Conservation (phyloP, 2,113 vertebrate species). For the Actinemys pallida region DNA sequence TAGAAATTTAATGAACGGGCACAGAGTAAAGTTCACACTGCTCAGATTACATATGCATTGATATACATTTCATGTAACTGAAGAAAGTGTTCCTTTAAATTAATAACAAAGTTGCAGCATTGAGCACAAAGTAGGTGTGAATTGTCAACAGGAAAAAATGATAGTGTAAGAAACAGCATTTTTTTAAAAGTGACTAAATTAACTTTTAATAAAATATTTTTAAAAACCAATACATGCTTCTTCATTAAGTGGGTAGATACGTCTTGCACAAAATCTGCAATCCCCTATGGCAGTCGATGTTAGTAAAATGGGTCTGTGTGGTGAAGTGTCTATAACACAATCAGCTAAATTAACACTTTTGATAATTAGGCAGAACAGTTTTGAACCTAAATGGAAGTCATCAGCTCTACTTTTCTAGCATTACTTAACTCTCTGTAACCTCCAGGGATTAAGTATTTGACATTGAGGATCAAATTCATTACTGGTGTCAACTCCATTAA, state of each 20-base stretch:
- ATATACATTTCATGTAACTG: not conserved
- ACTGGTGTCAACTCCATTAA: conserved; percentile 28
- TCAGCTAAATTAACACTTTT: conserved; percentile 34
- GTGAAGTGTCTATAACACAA: not conserved
- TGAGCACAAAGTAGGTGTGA: not conserved
- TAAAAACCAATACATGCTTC: not conserved
- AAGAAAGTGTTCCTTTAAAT: conserved; percentile 26
- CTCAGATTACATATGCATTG: conserved; percentile 17
- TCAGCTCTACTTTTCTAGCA: conserved; percentile 33
- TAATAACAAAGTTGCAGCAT: not conserved
- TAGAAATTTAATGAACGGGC: not conserved
- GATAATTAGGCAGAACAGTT: conserved; percentile 32
- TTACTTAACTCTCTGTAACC: conserved; percentile 7
- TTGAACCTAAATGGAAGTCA: conserved; percentile 24
- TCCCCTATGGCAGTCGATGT: not conserved
- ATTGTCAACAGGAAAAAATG: not conserved
- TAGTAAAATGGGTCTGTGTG: conserved; percentile 15
- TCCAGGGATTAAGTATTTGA: conserved; percentile 44
- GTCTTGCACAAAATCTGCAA: not conserved
- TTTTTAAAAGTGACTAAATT: not conserved
- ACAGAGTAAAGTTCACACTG: conserved; percentile 1
- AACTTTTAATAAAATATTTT: conserved; percentile 18
- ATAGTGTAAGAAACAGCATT: not conserved
- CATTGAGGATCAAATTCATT: conserved; percentile 61
- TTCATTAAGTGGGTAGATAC: not conserved